phyloP scores from a whole-genome alignment of 2,113 vertebrate genomes.

The Picathartes gymnocephalus region DNA sequence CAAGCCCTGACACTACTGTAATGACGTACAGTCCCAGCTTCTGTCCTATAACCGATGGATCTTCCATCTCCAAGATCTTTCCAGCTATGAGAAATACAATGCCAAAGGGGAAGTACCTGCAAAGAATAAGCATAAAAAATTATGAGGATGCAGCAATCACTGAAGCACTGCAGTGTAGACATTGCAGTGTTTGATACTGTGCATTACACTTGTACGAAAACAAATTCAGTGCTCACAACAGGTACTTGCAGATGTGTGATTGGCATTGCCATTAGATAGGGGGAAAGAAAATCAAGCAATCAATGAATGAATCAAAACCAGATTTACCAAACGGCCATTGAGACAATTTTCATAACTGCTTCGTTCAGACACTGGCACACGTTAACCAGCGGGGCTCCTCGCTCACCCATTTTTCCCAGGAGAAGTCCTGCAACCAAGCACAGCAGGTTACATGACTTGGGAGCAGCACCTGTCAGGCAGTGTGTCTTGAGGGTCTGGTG shows the following conservation, averaged over 20 bases:
- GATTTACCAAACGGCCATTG: constrained; percentile 83
- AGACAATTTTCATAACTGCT: constrained; percentile 89
- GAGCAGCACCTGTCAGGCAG: fast-evolving
- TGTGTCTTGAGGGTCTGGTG: background rate
- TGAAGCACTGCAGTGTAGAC: background rate
- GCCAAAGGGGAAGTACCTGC: constrained; percentile 89
- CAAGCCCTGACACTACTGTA: constrained; percentile 81
- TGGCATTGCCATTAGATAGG: fast-evolving
- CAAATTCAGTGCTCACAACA: background rate
- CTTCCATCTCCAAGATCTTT: constrained; percentile 89
- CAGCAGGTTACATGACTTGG: fast-evolving
- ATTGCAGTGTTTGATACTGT: background rate
- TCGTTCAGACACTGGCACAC: constrained; percentile 89
- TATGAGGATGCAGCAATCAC: background rate
- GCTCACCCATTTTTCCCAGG: constrained; percentile 85
- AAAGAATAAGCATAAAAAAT: background rate
- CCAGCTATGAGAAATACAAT: constrained; percentile 87
- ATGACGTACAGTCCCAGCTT: constrained; percentile 85
- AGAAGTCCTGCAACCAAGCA: constrained; percentile 74
- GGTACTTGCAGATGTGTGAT: fast-evolving
- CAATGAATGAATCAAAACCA: background rate
- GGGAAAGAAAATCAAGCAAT: background rate
- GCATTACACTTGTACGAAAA: fast-evolving
- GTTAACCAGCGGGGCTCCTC: constrained; percentile 80
- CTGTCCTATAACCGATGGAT: constrained; percentile 75